Evolutionary conservation across 2,888 invertebrate genomes (phyloP).

Genomic region (Dasypolia templi): DNA sequence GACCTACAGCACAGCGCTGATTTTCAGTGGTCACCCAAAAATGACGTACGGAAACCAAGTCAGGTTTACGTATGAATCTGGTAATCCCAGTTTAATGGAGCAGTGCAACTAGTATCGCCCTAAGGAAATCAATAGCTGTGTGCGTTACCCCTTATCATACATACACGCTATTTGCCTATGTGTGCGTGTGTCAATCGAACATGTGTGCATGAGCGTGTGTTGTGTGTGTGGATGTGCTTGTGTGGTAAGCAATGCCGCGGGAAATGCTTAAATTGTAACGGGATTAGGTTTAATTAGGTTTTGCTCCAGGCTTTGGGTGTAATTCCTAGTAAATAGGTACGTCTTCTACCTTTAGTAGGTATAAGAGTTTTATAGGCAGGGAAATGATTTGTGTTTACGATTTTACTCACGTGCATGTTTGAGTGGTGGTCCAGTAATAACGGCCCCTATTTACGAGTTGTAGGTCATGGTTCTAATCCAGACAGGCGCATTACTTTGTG

Average conservation of each 20-base stretch:
- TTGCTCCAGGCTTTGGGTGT: conserved; percentile 39
- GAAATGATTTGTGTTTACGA: not conserved
- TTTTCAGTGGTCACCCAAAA: too few species aligned
- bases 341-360: conserved; percentile 2
- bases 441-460: too few species aligned
- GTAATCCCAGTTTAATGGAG: conserved; percentile 24
- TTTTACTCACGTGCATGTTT: not conserved
- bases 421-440: not conserved
- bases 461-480: too few species aligned
- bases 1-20: too few species aligned
- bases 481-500: too few species aligned
- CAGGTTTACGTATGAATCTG: too few species aligned
- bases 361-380: not conserved
- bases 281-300: conserved; percentile 62
- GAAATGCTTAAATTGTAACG: conserved; percentile 60
- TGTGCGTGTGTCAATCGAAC: conserved; percentile 27
- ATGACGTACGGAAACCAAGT: too few species aligned
- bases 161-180: not conserved
- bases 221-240: conserved; percentile 8
- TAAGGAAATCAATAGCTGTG: conserved; percentile 55
- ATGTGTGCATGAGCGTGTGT: conserved; percentile 4
- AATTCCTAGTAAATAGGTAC: conserved; percentile 27
- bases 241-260: conserved; percentile 45
- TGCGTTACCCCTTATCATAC: conserved; percentile 39
- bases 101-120: conserved; percentile 31